Conservation (phyloP, 2,888 invertebrate species). For the Ornithoptera alexandrae region DNA sequence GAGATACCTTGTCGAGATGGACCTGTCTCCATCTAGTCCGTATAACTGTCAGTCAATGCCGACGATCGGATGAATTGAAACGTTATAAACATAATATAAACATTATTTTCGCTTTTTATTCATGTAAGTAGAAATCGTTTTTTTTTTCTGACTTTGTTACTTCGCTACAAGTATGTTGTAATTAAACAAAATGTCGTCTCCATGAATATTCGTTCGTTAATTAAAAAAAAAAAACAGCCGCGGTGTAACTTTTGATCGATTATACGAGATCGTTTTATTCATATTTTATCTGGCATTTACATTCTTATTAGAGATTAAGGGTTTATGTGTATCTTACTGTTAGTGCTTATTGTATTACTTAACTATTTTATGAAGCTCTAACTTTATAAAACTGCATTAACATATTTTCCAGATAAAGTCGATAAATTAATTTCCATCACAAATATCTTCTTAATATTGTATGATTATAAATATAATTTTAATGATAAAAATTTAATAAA, state of each 20-base stretch:
- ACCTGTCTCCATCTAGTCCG: constrained; percentile 4
- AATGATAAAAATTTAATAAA: too few relatives aligned
- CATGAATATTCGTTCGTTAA: constrained; percentile 45
- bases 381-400: constrained; percentile 20
- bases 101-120: not conserved
- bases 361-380: constrained; percentile 9
- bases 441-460: not conserved
- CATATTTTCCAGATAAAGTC: not conserved
- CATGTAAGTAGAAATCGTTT: constrained; percentile 7
- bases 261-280: constrained; percentile 31
- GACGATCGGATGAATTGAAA: constrained; percentile 7
- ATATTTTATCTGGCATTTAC: constrained; percentile 31
- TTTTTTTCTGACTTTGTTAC: constrained; percentile 35
- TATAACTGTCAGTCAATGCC: constrained; percentile 11
- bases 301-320: constrained; percentile 26
- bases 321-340: not conserved
- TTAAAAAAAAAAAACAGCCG: constrained; percentile 14
- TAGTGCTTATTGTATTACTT: constrained; percentile 16
- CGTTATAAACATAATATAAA: not conserved
- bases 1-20: not conserved
- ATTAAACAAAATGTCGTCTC: constrained; percentile 49
- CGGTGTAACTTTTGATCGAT: constrained; percentile 32
- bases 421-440: constrained; percentile 1
- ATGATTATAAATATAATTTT: not conserved
- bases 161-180: constrained; percentile 43